These are phyloP conservation scores for Fissipunctia ypsillon DNA, from an alignment of 2,888 invertebrate species.

Conservation along the genomic window DNA sequence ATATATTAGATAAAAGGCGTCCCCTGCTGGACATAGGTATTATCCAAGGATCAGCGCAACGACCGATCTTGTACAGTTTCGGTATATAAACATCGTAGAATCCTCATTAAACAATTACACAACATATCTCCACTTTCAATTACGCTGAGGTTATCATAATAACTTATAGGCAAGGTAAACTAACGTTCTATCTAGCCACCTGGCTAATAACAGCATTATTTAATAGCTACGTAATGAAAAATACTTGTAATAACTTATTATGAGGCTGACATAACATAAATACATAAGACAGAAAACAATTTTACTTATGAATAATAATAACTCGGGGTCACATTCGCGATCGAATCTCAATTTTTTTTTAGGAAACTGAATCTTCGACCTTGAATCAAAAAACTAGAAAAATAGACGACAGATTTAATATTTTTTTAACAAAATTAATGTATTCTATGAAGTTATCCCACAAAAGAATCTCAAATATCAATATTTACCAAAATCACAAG, in stretches of 20 bases:
- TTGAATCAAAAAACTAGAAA: conserved; percentile 2
- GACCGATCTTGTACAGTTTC: background rate
- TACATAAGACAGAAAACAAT: background rate
- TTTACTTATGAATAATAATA: background rate
- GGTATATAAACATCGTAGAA: conserved; percentile 13
- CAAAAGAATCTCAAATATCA: background rate
- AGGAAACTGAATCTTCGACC: background rate
- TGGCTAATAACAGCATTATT: conserved; percentile 33
- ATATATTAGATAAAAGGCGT: too few relatives aligned
- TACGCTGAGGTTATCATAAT: conserved; percentile 44
- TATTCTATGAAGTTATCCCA: background rate
- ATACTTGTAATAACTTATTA: background rate
- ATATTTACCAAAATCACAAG: conserved; percentile 11
- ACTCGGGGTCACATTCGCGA: background rate
- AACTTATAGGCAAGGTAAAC: conserved; percentile 41
- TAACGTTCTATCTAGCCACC: conserved; percentile 10
- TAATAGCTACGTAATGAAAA: conserved; percentile 20
- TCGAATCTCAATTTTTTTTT: background rate
- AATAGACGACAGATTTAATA: background rate
- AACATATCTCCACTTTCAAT: conserved; percentile 54
- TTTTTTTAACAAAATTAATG: background rate
- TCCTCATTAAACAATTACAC: conserved; percentile 37
- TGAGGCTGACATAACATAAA: background rate
- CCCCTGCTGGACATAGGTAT: background rate
- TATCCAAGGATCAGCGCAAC: background rate